A percentile compares a stretch with the other conserved stretches of the same genome.
These are phyloP conservation scores for Elaphurus davidianus DNA, from an alignment of 2,113 vertebrate species.

Conservation along the genomic window DNA sequence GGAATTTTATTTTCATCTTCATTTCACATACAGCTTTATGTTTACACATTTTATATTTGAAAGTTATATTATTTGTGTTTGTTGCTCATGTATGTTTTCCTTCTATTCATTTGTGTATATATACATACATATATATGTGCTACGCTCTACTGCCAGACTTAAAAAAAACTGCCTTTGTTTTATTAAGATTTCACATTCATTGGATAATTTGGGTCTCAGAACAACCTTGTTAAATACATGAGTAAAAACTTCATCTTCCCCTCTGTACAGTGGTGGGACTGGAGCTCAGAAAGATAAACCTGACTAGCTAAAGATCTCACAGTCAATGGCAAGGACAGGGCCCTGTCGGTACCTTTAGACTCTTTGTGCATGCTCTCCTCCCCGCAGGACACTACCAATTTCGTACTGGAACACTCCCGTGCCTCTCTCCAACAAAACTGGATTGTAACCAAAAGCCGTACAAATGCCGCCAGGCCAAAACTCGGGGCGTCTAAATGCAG, in stretches of 20 bases:
- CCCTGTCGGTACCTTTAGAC: neutral
- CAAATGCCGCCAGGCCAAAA: neutral
- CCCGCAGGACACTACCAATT: neutral
- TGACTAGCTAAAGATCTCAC: neutral
- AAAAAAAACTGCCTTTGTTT: neutral
- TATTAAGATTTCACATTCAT: neutral
- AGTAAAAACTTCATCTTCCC: neutral
- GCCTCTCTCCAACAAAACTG: neutral
- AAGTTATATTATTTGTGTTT: neutral
- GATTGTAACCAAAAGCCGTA: neutral
- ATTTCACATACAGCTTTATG: neutral
- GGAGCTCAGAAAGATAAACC: neutral
- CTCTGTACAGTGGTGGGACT: neutral
- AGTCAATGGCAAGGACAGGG: neutral
- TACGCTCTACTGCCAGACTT: neutral
- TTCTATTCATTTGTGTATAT: neutral
- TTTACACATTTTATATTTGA: neutral
- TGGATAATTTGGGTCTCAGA: neutral
- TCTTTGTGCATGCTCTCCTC: neutral
- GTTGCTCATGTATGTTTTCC: neutral
- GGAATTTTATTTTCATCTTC: neutral
- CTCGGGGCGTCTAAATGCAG: neutral
- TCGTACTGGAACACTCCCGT: neutral
- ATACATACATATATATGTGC: neutral
- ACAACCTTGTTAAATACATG: neutral